These are phyloP conservation scores for Chelon labrosus DNA, from an alignment of 2,797 vertebrate species.

Conservation along the genomic window DNA sequence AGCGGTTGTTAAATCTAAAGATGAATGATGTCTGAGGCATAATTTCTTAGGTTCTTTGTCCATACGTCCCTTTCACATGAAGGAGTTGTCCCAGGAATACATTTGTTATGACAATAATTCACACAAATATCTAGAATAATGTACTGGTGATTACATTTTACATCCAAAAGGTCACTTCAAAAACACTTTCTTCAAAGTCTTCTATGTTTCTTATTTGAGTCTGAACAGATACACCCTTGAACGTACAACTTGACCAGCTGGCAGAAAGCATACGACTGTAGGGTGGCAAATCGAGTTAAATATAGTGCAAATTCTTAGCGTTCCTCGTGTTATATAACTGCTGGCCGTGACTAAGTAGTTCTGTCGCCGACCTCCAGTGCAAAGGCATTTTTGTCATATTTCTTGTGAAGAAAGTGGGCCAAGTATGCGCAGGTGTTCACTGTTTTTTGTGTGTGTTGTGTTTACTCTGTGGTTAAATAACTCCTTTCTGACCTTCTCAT, in stretches of 20 bases:
- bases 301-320: constrained; percentile 9
- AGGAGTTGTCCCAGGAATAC: too few species aligned
- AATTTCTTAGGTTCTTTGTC: too few species aligned
- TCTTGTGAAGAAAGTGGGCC: constrained; percentile 6
- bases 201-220: too few species aligned
- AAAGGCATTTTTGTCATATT: constrained; percentile 48
- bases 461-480: neutral
- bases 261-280: too few species aligned
- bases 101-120: too few species aligned
- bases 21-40: neutral
- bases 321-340: constrained; percentile 37
- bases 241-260: too few species aligned
- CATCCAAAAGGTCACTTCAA: too few species aligned
- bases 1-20: neutral
- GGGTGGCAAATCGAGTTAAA: neutral
- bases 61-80: too few species aligned
- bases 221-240: too few species aligned
- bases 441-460: constrained; percentile 8
- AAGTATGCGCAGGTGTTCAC: constrained; percentile 23
- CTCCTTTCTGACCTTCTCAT: neutral
- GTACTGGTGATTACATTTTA: too few species aligned
- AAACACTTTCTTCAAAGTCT: too few species aligned
- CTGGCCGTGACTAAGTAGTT: constrained; percentile 22
- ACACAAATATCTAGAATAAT: too few species aligned
- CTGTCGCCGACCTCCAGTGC: constrained; percentile 9